phyloP scores from a whole-genome alignment of 2,797 vertebrate genomes.

The Anguilla megastoma region DNA sequence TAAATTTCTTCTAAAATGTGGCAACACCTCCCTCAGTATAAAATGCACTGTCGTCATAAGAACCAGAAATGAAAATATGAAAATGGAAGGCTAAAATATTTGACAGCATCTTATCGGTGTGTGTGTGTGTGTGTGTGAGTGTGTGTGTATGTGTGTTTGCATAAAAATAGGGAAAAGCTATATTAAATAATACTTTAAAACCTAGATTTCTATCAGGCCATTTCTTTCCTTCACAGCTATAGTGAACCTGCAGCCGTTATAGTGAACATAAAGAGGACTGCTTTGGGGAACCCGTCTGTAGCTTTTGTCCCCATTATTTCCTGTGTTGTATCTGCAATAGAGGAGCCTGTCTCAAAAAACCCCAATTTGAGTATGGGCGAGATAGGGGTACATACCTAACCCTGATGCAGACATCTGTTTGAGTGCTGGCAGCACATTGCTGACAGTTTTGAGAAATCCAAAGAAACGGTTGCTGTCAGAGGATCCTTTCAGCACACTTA shows the following conservation, averaged over 20 bases:
- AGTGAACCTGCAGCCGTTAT: background rate
- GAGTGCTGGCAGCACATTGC: background rate
- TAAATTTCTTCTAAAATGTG: background rate
- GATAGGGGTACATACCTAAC: background rate
- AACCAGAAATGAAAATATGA: background rate
- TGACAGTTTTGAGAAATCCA: background rate
- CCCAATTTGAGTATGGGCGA: background rate
- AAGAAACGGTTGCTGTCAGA: background rate
- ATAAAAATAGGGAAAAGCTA: background rate
- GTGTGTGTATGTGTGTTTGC: background rate
- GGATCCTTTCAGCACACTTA: background rate
- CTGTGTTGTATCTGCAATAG: background rate
- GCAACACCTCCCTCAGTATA: background rate
- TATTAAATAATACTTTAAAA: background rate
- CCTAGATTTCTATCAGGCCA: background rate
- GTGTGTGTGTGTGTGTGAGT: background rate
- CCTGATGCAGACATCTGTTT: background rate
- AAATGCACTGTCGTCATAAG: background rate
- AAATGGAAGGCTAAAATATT: background rate
- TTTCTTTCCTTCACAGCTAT: background rate
- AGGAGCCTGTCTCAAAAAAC: background rate
- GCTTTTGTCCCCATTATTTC: background rate
- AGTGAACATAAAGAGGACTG: background rate
- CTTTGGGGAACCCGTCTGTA: background rate
- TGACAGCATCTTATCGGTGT: background rate